Conservation (phyloP, 1,140 invertebrate genomes). For the Diorhabda carinulata region DNA sequence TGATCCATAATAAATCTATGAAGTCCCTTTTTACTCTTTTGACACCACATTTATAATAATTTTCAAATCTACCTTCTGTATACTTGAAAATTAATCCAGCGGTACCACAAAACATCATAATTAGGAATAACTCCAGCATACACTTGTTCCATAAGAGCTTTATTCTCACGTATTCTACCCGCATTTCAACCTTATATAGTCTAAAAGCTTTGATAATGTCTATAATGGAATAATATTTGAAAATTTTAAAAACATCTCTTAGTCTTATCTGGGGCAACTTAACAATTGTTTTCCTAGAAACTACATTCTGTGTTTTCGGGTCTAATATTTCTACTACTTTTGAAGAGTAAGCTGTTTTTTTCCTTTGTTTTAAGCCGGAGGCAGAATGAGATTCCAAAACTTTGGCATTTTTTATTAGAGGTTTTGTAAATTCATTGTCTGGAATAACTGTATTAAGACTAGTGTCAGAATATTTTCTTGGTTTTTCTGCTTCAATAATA, state of each 20-base stretch:
- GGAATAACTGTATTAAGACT: slow-evolving; percentile 13
- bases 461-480: slow-evolving; percentile 37
- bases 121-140: slow-evolving; percentile 59
- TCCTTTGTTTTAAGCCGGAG: slow-evolving; percentile 24
- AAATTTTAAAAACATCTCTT: slow-evolving; percentile 29
- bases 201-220: slow-evolving; percentile 53
- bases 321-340: slow-evolving; percentile 46
- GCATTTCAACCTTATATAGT: slow-evolving; percentile 57
- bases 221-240: slow-evolving; percentile 32
- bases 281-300: slow-evolving; percentile 30
- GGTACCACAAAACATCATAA: slow-evolving; percentile 70
- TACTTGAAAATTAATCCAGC: slow-evolving; percentile 74
- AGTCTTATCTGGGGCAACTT: slow-evolving; percentile 8
- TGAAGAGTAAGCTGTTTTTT: slow-evolving; percentile 25
- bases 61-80: slow-evolving; percentile 76
- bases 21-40: slow-evolving; percentile 82
- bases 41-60: slow-evolving; percentile 82
- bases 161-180: slow-evolving; percentile 53
- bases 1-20: slow-evolving; percentile 73
- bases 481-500: slow-evolving; percentile 50
- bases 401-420: slow-evolving; percentile 17
- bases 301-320: slow-evolving; percentile 37
- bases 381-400: slow-evolving; percentile 24
- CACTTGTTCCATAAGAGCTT: slow-evolving; percentile 62
- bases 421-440: not conserved